phyloP scores from a whole-genome alignment of 2,888 invertebrate species.

The Embidobia sp. region DNA sequence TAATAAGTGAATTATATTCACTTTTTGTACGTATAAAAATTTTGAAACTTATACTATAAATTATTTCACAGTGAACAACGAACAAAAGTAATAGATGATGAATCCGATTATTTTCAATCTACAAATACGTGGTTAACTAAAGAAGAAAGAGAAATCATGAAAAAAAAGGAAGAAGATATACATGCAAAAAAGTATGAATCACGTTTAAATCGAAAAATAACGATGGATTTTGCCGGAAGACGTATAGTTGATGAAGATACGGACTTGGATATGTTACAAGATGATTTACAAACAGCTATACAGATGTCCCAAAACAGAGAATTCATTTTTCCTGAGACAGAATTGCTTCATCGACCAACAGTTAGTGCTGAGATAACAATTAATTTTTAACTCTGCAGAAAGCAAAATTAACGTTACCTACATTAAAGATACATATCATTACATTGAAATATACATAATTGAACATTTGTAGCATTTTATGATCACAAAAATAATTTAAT shows the following conservation, averaged over 20 bases:
- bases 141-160: conserved; percentile 86
- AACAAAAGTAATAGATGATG: conserved; percentile 94
- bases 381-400: not conserved
- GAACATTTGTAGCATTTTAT: not conserved
- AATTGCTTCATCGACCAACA: conserved; percentile 71
- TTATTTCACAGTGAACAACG: conserved; percentile 88
- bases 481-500: not conserved
- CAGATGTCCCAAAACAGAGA: conserved; percentile 69
- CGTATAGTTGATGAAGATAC: conserved; percentile 70
- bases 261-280: conserved; percentile 76
- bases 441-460: too few relatives aligned
- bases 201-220: conserved; percentile 84
- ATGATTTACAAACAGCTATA: conserved; percentile 76
- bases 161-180: conserved; percentile 86
- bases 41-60: too few relatives aligned
- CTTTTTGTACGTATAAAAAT: too few relatives aligned
- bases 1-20: too few relatives aligned
- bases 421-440: not conserved
- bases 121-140: conserved; percentile 92
- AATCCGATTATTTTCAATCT: conserved; percentile 94
- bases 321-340: conserved; percentile 72
- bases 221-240: conserved; percentile 89
- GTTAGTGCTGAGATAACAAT: conserved; percentile 51
- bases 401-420: too few relatives aligned
- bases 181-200: conserved; percentile 87